These are phyloP conservation scores for Dendrocopos noguchii DNA, from an alignment of 2,113 vertebrate species.

Conservation along the genomic window DNA sequence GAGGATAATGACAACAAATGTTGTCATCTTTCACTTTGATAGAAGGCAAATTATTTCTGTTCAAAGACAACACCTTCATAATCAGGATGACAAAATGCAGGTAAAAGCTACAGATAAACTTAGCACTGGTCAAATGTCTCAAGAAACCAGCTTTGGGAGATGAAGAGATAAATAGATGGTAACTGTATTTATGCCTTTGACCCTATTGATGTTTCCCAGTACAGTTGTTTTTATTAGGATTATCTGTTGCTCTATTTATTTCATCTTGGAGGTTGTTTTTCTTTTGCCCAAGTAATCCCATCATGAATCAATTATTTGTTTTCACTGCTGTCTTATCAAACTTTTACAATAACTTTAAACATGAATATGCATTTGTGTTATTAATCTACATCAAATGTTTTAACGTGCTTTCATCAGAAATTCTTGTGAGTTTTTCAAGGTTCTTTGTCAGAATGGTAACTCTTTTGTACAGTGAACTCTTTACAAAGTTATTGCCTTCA, in stretches of 20 bases:
- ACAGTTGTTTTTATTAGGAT: neutral
- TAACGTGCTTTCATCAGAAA: slow-evolving; percentile 39
- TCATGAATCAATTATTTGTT: slow-evolving; percentile 5
- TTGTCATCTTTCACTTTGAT: neutral
- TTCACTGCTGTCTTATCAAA: slow-evolving; percentile 14
- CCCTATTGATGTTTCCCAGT: neutral
- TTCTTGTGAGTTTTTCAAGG: slow-evolving; percentile 4
- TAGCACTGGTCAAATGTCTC: neutral
- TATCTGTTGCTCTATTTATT: neutral
- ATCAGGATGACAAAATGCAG: neutral
- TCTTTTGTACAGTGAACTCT: slow-evolving; percentile 21
- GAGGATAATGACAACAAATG: neutral
- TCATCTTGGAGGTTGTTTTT: neutral
- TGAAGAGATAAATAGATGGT: neutral
- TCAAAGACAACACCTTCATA: neutral
- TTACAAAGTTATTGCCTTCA: slow-evolving; percentile 33
- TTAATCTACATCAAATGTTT: slow-evolving; percentile 66
- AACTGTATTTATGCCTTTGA: neutral
- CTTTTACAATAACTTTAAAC: slow-evolving; percentile 1
- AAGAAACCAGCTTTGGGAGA: neutral
- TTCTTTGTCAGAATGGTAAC: slow-evolving; percentile 43
- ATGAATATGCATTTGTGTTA: slow-evolving; percentile 70
- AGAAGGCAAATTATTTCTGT: neutral
- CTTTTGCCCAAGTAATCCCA: neutral
- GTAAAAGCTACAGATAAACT: neutral